These are phyloP conservation scores for Bostrychus sinensis DNA, from an alignment of 2,113 vertebrate genomes.

Conservation along the genomic window DNA sequence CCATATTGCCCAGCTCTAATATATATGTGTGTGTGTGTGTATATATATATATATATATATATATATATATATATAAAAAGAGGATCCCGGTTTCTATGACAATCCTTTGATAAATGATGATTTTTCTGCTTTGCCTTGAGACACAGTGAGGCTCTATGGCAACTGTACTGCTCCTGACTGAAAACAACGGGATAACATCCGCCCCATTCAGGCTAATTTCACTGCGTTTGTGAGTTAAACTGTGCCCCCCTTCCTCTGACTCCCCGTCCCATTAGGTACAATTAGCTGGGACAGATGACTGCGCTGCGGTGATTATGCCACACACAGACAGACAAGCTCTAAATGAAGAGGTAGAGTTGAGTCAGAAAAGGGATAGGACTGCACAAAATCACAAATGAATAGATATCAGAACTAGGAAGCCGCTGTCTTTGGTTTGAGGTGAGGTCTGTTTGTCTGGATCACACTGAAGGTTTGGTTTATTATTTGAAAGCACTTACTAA, in stretches of 20 bases:
- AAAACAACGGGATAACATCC: constrained; percentile 61
- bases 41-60: too few relatives aligned
- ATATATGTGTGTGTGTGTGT: too few relatives aligned
- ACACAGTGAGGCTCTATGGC: constrained; percentile 68
- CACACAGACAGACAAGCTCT: background rate
- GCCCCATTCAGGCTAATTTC: constrained; percentile 32
- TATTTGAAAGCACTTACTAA: too few relatives aligned
- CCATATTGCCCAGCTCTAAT: too few relatives aligned
- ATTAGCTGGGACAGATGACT: constrained; percentile 22
- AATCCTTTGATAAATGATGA: constrained; percentile 73
- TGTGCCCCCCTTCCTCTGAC: background rate
- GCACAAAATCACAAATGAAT: too few relatives aligned
- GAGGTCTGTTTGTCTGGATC: too few relatives aligned
- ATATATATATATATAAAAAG: constrained; percentile 26
- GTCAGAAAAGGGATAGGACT: too few relatives aligned
- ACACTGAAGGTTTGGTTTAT: too few relatives aligned
- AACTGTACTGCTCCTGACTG: constrained; percentile 72
- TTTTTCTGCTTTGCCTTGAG: constrained; percentile 59
- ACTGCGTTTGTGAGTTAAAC: constrained; percentile 22
- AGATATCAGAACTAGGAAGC: too few relatives aligned
- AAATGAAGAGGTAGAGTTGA: background rate
- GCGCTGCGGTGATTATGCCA: background rate
- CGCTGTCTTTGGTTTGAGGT: too few relatives aligned
- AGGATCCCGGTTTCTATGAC: constrained; percentile 67
- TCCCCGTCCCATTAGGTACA: constrained; percentile 13